These are phyloP conservation scores for Scaptomyza tumidula DNA, from an alignment of 2,888 invertebrate species.

Conservation along the genomic window DNA sequence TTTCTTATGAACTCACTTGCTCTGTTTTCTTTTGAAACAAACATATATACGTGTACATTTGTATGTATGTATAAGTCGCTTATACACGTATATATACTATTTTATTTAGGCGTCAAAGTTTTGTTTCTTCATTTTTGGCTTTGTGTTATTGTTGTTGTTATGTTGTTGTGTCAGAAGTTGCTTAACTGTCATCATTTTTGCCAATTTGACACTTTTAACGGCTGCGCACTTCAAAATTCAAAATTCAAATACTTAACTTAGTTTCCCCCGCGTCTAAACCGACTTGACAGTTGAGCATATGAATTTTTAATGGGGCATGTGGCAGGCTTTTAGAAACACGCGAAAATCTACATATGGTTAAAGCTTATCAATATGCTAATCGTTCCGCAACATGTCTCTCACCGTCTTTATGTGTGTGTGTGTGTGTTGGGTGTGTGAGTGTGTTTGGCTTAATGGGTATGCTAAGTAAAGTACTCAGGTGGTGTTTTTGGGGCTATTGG, in stretches of 20 bases:
- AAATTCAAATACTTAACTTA: constrained; percentile 64
- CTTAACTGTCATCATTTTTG: constrained; percentile 57
- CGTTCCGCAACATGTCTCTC: constrained; percentile 26
- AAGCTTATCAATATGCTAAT: constrained; percentile 69
- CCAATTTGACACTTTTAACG: constrained; percentile 78
- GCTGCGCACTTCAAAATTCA: constrained; percentile 73
- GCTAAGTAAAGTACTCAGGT: constrained; percentile 45
- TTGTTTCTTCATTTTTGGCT: constrained; percentile 42
- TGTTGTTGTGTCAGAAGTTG: constrained; percentile 29
- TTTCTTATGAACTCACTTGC: constrained; percentile 64
- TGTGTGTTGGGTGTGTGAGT: neutral
- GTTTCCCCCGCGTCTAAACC: neutral
- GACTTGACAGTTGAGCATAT: constrained; percentile 70
- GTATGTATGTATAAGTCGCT: neutral
- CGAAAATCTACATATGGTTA: constrained; percentile 56
- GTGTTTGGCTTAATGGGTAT: constrained; percentile 39
- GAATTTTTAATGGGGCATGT: constrained; percentile 72
- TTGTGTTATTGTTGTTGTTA: constrained; percentile 25
- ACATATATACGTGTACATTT: neutral
- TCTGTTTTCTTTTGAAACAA: constrained; percentile 7
- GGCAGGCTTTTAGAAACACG: constrained; percentile 59
- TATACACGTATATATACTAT: neutral
- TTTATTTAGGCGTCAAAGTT: constrained; percentile 60
- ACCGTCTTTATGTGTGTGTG: neutral
- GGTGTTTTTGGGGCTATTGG: constrained; percentile 26